These are phyloP conservation scores for Catharus bicknelli DNA, from an alignment of 2,113 vertebrate species.

Conservation along the genomic window DNA sequence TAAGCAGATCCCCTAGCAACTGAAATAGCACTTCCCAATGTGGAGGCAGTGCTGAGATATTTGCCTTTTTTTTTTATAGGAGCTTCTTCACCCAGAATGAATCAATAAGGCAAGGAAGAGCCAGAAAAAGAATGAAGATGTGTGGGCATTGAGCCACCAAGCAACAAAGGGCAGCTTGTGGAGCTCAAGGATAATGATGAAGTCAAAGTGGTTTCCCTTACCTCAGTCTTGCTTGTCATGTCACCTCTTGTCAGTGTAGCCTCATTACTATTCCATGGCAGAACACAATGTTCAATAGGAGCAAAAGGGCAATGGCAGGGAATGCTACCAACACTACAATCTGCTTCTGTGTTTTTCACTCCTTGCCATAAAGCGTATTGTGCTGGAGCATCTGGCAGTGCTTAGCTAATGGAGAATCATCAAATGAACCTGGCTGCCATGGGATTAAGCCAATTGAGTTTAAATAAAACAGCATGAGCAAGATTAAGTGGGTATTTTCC, in stretches of 20 bases:
- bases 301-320: neutral
- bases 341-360: neutral
- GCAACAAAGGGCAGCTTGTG: neutral
- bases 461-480: neutral
- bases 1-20: conserved; percentile 17
- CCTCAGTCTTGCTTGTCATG: neutral
- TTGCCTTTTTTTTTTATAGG: neutral
- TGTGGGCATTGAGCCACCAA: neutral
- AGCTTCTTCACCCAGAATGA: neutral
- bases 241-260: neutral
- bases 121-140: neutral
- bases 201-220: neutral
- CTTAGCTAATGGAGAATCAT: neutral
- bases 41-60: neutral
- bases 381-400: conserved; percentile 1
- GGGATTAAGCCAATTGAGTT: neutral
- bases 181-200: neutral
- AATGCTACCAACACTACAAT: neutral
- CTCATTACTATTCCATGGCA: neutral
- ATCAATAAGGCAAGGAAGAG: neutral
- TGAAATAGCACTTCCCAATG: neutral
- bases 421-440: neutral
- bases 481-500: neutral
- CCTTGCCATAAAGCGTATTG: neutral
- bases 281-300: neutral